These are phyloP conservation scores for Lepilemur septentrionalis DNA, from an alignment of 2,797 vertebrate genomes.

Conservation along the genomic window DNA sequence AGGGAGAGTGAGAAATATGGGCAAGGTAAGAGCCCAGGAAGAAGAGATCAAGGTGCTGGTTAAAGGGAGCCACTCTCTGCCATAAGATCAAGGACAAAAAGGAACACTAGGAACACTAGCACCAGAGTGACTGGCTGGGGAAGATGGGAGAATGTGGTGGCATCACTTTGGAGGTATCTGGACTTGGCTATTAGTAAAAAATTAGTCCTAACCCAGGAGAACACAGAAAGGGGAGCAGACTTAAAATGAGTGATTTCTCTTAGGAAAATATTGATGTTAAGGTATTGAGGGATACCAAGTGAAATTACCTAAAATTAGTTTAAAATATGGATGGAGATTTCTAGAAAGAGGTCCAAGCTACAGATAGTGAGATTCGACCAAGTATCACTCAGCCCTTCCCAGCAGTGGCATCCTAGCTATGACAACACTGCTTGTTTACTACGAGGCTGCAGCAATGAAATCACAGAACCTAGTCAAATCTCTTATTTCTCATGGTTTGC, in stretches of 20 bases:
- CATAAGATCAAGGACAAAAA: too few relatives aligned
- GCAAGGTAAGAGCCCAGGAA: background rate
- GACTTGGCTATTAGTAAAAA: background rate
- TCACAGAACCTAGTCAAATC: too few relatives aligned
- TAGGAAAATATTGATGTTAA: background rate
- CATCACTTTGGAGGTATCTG: background rate
- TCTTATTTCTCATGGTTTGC: background rate
- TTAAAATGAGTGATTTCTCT: too few relatives aligned
- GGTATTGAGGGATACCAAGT: too few relatives aligned
- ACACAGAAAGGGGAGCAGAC: background rate
- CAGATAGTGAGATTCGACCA: too few relatives aligned
- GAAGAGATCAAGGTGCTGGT: background rate
- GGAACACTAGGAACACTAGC: background rate
- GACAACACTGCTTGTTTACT: background rate
- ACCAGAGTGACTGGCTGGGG: accelerated
- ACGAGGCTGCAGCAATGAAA: accelerated
- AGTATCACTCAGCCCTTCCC: accelerated
- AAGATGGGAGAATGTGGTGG: accelerated
- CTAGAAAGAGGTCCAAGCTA: background rate
- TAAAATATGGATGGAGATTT: background rate
- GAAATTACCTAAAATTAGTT: too few relatives aligned
- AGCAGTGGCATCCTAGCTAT: accelerated
- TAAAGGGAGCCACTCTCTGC: background rate
- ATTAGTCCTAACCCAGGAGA: background rate
- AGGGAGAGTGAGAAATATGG: background rate